These are phyloP conservation scores for Tringa solitaria DNA, from an alignment of 2,113 vertebrate genomes.

Conservation along the genomic window DNA sequence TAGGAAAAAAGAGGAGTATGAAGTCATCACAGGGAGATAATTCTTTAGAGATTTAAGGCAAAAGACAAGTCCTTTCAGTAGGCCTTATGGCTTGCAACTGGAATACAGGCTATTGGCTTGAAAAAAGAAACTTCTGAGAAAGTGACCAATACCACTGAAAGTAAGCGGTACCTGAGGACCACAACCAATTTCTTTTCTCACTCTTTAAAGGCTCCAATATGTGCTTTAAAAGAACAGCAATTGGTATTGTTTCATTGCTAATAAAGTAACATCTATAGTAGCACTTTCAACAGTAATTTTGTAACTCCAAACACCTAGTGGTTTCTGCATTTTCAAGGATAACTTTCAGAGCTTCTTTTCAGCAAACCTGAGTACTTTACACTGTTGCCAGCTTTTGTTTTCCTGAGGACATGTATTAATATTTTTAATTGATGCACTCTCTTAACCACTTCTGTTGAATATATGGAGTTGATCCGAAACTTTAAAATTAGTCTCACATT, in stretches of 20 bases:
- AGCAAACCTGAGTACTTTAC: neutral
- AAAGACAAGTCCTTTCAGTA: neutral
- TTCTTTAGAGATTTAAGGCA: neutral
- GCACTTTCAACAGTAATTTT: neutral
- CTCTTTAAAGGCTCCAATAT: neutral
- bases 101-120: neutral
- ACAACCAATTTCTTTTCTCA: neutral
- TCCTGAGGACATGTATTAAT: neutral
- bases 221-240: neutral
- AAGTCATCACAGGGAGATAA: neutral
- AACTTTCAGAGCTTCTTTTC: neutral
- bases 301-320: neutral
- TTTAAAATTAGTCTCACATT: neutral
- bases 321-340: neutral
- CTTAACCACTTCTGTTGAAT: neutral
- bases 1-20: neutral
- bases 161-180: neutral
- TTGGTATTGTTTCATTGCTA: neutral
- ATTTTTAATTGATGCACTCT: neutral
- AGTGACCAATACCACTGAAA: neutral
- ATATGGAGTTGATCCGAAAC: neutral
- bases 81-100: neutral
- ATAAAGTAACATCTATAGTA: neutral
- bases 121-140: neutral
- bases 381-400: neutral